Base-by-base conservation (phyloP, 2,888 invertebrate genomes). In the Sminthurinus aureus region DNA sequence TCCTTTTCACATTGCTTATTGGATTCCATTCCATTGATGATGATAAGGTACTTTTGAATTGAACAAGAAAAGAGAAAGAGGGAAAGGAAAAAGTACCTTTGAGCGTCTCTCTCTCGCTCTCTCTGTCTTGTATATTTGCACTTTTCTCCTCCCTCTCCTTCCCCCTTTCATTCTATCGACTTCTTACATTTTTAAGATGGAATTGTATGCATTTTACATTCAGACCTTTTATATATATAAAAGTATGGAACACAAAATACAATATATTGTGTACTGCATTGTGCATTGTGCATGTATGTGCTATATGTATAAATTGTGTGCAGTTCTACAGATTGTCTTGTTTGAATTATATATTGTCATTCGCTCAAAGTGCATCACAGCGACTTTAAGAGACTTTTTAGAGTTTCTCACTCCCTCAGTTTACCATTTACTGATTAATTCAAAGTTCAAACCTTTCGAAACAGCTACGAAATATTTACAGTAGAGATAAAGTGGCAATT, bases 1-100 rank as follows among this genome's bases (percentile, higher is more conserved):
- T 79, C 79, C 69, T 69, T 38, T 38, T 79, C 71, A 79, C 79
- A 50, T 79, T 71, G 50, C 50, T 79, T 69, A 69, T 79, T 69
- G 79, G 79, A 79, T 69, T 79, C 71, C n/a, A 69, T 69, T 71
- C 58, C 24, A 78, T 78, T 78, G 78, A 66, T 18, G 18, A 66
- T 78, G 78, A 66, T 18, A 26, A 24, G 71, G 71, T 71, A 71
- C 71, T 71, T 24, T 71, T 22, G 26, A 51, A n/a, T n/a, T 9
- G 71, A 75, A 51, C 6, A 11, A 75, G 52, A 75, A 20, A 73
- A 73, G n/a, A 51, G 38, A 38, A 38, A 38, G 38, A 38, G 38
- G 38, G 6, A 75, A 38, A 38, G 38, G 38, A 51, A 51, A 50
- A 75, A 75, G 76, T n/a, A 71, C 71, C 69, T 69, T 80, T 73